A percentile compares a stretch with the other conserved stretches of the same genome.
Evolutionary conservation across 2,888 invertebrate genomes (phyloP).

Genomic region (Sarcophaga carnaria): DNA sequence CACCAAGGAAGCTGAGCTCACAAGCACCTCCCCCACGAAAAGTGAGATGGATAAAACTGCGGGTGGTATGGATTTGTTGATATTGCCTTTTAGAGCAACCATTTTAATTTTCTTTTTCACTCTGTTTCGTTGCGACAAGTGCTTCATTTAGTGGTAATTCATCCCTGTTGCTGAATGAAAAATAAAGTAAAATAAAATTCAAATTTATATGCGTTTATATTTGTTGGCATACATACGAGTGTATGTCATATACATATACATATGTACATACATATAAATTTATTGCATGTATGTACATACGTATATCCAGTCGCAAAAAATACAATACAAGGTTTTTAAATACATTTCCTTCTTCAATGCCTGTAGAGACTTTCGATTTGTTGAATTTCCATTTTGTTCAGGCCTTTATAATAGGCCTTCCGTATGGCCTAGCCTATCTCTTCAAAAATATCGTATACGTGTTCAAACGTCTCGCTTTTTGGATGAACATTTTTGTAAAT

Average conservation of each 20-base stretch:
- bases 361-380: no score
- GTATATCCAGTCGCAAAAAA: constrained; percentile 6
- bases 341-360: background rate
- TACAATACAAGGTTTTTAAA: background rate
- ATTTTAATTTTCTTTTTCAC: constrained; percentile 67
- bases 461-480: no score
- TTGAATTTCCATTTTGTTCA: no score
- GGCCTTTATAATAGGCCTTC: no score
- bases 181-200: background rate
- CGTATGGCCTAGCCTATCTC: no score
- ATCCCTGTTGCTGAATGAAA: constrained; percentile 50
- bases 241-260: background rate
- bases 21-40: constrained; percentile 72
- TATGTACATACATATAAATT: background rate
- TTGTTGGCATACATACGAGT: background rate
- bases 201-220: background rate
- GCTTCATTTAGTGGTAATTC: constrained; percentile 50
- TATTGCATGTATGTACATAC: background rate
- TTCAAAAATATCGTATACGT: no score
- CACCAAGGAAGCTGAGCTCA: constrained; percentile 71
- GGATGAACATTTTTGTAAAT: no score
- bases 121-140: constrained; percentile 66
- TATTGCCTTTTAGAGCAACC: constrained; percentile 56
- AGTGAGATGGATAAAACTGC: constrained; percentile 66
- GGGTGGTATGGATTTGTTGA: constrained; percentile 62